Evolutionary conservation across 2,113 vertebrate species (phyloP).

Genomic region (Condylura cristata): DNA sequence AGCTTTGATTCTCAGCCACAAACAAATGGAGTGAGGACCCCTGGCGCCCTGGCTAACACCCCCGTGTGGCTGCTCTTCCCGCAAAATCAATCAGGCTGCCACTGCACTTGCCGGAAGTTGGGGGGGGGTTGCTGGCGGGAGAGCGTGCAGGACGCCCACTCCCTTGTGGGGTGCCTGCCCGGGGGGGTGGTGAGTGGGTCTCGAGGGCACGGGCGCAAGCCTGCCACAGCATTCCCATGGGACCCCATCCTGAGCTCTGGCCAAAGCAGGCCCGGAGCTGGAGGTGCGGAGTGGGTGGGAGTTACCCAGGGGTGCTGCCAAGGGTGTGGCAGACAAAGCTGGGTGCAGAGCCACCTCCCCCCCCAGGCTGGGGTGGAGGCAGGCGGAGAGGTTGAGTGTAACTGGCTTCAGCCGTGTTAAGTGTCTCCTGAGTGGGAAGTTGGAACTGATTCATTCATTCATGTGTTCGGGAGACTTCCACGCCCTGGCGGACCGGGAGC

Average conservation of each 20-base stretch:
- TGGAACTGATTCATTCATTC: background rate
- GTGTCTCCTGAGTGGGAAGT: background rate
- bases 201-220: background rate
- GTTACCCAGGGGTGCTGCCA: background rate
- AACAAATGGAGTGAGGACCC: slow-evolving; percentile 59
- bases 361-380: background rate
- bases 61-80: slow-evolving; percentile 52
- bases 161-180: background rate
- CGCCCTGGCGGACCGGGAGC: background rate
- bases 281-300: background rate
- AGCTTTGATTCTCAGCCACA: slow-evolving; percentile 43
- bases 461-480: background rate
- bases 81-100: slow-evolving; percentile 71
- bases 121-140: slow-evolving; percentile 52
- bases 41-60: slow-evolving; percentile 35
- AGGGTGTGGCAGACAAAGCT: background rate
- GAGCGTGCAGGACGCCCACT: slow-evolving; percentile 66
- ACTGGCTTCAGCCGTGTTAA: background rate
- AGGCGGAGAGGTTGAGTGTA: background rate
- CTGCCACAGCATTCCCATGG: slow-evolving; percentile 13
- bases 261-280: slow-evolving; percentile 60
- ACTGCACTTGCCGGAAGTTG: slow-evolving; percentile 70
- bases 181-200: background rate
- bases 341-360: background rate
- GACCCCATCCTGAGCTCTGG: slow-evolving; percentile 55